Percentiles rank a stretch among this genome's conserved stretches.
Evolutionary conservation across 2,113 vertebrate genomes (phyloP).

Genomic region (Chitala chitala): DNA sequence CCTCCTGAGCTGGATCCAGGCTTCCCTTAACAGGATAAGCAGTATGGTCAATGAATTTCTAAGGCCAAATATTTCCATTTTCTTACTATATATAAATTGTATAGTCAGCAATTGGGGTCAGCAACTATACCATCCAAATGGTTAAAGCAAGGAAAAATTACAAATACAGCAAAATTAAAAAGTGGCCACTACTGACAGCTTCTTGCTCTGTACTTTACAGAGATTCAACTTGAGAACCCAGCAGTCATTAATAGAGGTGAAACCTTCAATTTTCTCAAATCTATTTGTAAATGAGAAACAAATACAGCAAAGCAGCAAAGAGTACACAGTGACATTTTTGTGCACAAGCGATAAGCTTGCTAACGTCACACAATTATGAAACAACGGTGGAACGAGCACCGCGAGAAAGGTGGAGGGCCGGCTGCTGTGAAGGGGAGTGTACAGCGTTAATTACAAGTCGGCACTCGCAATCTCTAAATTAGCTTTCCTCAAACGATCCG

Average conservation of each 20-base stretch:
- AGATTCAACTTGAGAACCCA: neutral
- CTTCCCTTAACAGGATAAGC: no score
- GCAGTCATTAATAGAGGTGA: conserved; percentile 15
- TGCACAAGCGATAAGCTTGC: conserved; percentile 40
- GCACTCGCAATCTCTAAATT: conserved; percentile 45
- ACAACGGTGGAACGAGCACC: conserved; percentile 26
- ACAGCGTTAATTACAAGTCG: conserved; percentile 46
- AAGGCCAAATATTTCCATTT: no score
- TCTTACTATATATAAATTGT: neutral
- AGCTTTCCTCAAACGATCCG: conserved; percentile 47
- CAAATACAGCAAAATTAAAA: neutral
- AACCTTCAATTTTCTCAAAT: conserved; percentile 18
- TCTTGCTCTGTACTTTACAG: neutral
- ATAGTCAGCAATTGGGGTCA: neutral
- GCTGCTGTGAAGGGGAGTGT: conserved; percentile 35
- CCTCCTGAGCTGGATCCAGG: no score
- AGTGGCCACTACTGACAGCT: neutral
- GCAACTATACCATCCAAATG: no score
- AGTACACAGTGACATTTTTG: conserved; percentile 30
- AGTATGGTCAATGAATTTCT: no score
- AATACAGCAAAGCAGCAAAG: conserved; percentile 23
- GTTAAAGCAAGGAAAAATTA: no score
- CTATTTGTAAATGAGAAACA: conserved; percentile 29
- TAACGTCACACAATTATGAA: conserved; percentile 33
- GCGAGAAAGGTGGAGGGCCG: conserved; percentile 24